Conservation (phyloP, 2,888 invertebrate species). For the Colletes collaris region DNA sequence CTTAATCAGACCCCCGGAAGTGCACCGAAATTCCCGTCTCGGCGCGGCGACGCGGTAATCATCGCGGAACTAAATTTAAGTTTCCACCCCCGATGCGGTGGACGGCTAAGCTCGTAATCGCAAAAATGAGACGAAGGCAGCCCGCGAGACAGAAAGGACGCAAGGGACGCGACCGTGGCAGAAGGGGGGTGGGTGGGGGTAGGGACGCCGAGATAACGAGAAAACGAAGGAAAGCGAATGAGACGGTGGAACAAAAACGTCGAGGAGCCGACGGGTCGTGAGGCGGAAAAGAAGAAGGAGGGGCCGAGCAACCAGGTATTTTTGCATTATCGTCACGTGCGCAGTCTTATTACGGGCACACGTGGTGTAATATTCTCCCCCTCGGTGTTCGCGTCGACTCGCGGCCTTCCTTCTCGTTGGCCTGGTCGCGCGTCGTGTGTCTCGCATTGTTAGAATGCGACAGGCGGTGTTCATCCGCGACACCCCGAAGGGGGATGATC, state of each 20-base stretch:
- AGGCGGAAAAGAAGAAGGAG: background rate
- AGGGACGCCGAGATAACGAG: constrained; percentile 30
- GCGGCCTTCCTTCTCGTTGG: constrained; percentile 45
- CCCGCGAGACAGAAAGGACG: background rate
- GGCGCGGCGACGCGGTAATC: background rate
- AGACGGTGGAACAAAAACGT: constrained; percentile 10
- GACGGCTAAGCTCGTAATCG: constrained; percentile 54
- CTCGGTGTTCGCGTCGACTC: constrained; percentile 46
- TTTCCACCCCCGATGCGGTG: constrained; percentile 25
- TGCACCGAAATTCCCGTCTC: constrained; percentile 16
- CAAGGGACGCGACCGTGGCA: background rate
- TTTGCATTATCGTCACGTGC: constrained; percentile 82
- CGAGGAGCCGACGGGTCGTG: background rate
- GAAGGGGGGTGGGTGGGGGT: background rate
- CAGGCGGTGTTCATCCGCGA: constrained; percentile 70
- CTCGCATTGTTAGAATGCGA: constrained; percentile 76
- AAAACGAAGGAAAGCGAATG: constrained; percentile 41
- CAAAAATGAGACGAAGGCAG: constrained; percentile 30
- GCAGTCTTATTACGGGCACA: constrained; percentile 81
- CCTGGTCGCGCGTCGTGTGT: constrained; percentile 28
- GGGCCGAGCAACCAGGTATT: constrained; percentile 58
- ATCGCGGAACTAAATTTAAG: constrained; percentile 55
- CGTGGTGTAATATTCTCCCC: constrained; percentile 81
- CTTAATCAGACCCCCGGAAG: constrained; percentile 33
- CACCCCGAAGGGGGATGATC: constrained; percentile 72